A percentile compares a stretch with the other conserved stretches of the same genome.
phyloP scores from a whole-genome alignment of 1,140 invertebrate species.

The Drosophila lacertosa region DNA sequence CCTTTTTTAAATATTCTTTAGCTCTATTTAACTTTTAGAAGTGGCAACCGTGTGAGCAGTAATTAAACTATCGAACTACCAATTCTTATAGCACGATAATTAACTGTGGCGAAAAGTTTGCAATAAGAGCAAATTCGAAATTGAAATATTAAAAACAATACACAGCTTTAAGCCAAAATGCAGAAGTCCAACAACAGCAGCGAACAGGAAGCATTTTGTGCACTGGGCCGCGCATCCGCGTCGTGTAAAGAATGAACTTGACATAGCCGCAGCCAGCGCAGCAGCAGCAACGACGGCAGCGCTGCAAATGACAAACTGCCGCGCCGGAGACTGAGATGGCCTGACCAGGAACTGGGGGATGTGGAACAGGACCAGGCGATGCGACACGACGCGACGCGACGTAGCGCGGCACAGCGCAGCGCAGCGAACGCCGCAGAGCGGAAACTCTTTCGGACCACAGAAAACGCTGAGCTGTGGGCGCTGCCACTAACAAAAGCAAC shows the following conservation, averaged over 20 bases:
- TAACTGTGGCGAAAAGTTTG: not conserved
- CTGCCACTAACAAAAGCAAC: slow-evolving; percentile 2
- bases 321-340: slow-evolving; percentile 12
- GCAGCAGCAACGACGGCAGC: not conserved
- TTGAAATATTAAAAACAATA: slow-evolving; percentile 33
- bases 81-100: not conserved
- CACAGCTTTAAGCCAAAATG: slow-evolving; percentile 23
- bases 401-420: slow-evolving; percentile 24
- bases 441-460: slow-evolving; percentile 60
- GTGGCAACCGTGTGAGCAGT: no score
- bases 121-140: slow-evolving; percentile 31
- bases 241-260: slow-evolving; percentile 53
- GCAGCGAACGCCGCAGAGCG: slow-evolving; percentile 48
- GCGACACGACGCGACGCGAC: slow-evolving; percentile 18
- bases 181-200: not conserved
- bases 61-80: no score
- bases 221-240: slow-evolving; percentile 19
- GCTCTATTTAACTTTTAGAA: no score
- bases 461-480: slow-evolving; percentile 55
- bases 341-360: not conserved
- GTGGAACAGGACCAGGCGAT: slow-evolving; percentile 20
- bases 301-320: slow-evolving; percentile 60
- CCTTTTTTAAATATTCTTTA: no score
- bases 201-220: slow-evolving; percentile 33
- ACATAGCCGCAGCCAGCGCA: slow-evolving; percentile 34